phyloP scores from a whole-genome alignment of 30 jellyfish, hydroid and myxozoan species.

The Sanderia malayensis region DNA sequence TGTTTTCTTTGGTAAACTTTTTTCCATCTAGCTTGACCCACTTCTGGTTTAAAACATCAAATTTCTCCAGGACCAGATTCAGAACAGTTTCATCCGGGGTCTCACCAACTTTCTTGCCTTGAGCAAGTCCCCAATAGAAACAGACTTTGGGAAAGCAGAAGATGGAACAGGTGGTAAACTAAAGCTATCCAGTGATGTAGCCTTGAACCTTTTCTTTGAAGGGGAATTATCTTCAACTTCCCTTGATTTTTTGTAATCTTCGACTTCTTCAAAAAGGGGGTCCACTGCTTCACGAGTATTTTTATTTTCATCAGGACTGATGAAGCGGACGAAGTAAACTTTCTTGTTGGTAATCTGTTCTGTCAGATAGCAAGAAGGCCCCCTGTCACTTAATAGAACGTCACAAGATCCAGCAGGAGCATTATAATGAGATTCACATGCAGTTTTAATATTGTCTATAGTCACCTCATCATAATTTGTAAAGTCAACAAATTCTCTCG shows the following conservation, averaged over 20 bases:
- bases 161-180: conserved; percentile 3
- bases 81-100: background rate
- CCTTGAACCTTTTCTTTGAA: background rate
- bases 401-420: background rate
- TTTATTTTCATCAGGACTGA: background rate
- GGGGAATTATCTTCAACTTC: background rate
- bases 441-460: background rate
- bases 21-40: conserved; percentile 4
- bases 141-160: conserved; percentile 4
- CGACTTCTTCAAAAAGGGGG: conserved; percentile 1
- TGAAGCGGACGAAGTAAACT: background rate
- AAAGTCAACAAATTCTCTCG: background rate
- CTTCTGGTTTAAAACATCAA: background rate
- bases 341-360: background rate
- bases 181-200: conserved; percentile 1
- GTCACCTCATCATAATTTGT: conserved; percentile 1
- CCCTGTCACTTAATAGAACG: background rate
- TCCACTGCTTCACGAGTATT: conserved; percentile 4
- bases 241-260: background rate
- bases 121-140: too few relatives aligned
- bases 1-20: background rate
- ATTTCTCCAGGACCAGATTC: conserved; percentile 1
- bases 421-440: background rate
- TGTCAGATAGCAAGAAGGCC: conserved; percentile 5
- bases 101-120: conserved; percentile 2